Conservation (phyloP, 2,888 invertebrate genomes). For the Bhutanitis thaidina region DNA sequence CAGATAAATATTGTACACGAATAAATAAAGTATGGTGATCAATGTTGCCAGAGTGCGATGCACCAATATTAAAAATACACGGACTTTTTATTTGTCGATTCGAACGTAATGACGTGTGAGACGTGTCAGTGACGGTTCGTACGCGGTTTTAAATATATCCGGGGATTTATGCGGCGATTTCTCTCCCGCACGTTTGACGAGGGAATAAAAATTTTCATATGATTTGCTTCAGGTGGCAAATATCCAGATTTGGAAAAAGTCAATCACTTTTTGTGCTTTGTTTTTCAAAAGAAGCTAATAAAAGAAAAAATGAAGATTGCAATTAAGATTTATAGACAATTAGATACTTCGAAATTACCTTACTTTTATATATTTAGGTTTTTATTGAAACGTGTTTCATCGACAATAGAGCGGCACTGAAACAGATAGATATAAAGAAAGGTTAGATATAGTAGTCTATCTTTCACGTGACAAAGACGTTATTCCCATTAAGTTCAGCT, state of each 20-base stretch:
- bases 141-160: slow-evolving; percentile 7
- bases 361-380: no score
- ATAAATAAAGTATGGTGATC: not conserved
- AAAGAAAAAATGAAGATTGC: no score
- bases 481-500: no score
- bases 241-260: not conserved
- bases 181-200: slow-evolving; percentile 1
- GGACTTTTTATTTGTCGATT: slow-evolving; percentile 14
- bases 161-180: slow-evolving; percentile 5
- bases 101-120: slow-evolving; percentile 11
- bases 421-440: no score
- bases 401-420: no score
- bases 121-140: not conserved
- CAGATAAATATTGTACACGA: not conserved
- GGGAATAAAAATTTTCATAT: not conserved
- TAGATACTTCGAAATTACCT: no score
- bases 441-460: no score
- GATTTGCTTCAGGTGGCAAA: slow-evolving; percentile 1
- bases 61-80: slow-evolving; percentile 11
- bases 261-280: not conserved
- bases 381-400: no score
- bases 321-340: no score
- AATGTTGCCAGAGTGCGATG: slow-evolving; percentile 6
- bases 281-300: no score
- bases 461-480: no score